A percentile compares a stretch with the other conserved stretches of the same genome.
Conservation (phyloP, 1,140 invertebrate genomes). For the Nebria ingens region DNA sequence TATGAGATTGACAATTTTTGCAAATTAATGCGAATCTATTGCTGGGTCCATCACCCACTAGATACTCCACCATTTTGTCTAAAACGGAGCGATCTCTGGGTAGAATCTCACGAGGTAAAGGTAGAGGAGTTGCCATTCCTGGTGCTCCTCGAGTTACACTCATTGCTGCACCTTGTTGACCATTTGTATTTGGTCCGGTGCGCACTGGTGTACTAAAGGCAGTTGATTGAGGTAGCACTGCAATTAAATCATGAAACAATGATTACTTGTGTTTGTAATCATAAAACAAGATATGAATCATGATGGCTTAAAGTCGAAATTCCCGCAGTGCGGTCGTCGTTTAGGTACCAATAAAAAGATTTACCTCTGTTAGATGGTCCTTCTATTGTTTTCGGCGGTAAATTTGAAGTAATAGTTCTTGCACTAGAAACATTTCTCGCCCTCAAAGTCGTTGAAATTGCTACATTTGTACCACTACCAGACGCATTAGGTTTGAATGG, state of each 20-base stretch:
- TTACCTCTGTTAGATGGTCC: too few species aligned
- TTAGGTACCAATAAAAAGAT: too few species aligned
- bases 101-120: conserved; percentile 41
- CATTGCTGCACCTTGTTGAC: conserved; percentile 23
- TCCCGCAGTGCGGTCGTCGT: too few species aligned
- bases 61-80: conserved; percentile 85
- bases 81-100: conserved; percentile 45
- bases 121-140: conserved; percentile 32
- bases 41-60: conserved; percentile 90
- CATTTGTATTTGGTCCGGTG: conserved; percentile 13
- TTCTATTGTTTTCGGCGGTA: too few species aligned
- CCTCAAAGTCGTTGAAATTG: background rate
- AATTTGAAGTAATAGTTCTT: too few species aligned
- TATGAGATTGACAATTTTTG: conserved; percentile 78
- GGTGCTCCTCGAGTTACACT: conserved; percentile 33
- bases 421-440: too few species aligned
- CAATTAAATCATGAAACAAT: too few species aligned
- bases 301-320: too few species aligned
- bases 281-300: too few species aligned
- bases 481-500: conserved; percentile 28
- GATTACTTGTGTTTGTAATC: too few species aligned
- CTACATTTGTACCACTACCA: background rate
- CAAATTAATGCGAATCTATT: conserved; percentile 95
- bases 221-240: too few species aligned
- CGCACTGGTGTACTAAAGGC: background rate